Base-by-base conservation (phyloP, 2,888 invertebrate genomes). In the Ochropacha duplaris region DNA sequence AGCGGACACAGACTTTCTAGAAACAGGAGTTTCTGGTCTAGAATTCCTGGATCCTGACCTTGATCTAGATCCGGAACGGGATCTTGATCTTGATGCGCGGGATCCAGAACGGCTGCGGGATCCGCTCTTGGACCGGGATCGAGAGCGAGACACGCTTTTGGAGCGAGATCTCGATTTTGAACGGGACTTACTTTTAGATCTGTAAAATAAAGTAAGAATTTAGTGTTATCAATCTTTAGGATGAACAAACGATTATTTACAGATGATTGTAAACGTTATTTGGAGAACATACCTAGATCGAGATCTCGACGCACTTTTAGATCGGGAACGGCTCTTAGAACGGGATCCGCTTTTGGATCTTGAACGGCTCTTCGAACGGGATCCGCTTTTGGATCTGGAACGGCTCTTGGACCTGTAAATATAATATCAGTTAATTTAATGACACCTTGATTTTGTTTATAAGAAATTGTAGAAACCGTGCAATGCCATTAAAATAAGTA, bases 1-100 rank as follows among this genome's bases (percentile, higher is more conserved):
- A 9, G 94, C 94, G 0, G 94, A 94, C 4, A 94, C 93, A 14
- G 94, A 94, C 69, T 94, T 94, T 55, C 94, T 87, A 2, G 94
- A 94, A 16, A 93, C 93, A 0, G 94, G 94, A 1, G 94, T 94
- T 31, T 93, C 93, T 0, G 92, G 91, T 44, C 93, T 77, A 1
- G 93, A 92, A 74, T 92, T 71, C 67, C 87, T 65, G 62, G 93
- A 93, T 11, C 90, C 82, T 22, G 93, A 92, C 0, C 89, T 76
- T 2, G 88, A 85, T 2, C 88, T 70, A 0, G 87, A 86, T 0
- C 88, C 75, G 61, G 84, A 82, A 61, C 88, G 74, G 16, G 93
- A 93, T 2, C 90, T 78, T n/a, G 92, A 92, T 0, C 84, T 69
- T 2, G 89, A 88, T 67, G 88, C 75, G 61, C 84, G 64, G 68